These are phyloP conservation scores for Ctenosaura bakeri DNA, from an alignment of 2,797 vertebrate species.

Conservation along the genomic window DNA sequence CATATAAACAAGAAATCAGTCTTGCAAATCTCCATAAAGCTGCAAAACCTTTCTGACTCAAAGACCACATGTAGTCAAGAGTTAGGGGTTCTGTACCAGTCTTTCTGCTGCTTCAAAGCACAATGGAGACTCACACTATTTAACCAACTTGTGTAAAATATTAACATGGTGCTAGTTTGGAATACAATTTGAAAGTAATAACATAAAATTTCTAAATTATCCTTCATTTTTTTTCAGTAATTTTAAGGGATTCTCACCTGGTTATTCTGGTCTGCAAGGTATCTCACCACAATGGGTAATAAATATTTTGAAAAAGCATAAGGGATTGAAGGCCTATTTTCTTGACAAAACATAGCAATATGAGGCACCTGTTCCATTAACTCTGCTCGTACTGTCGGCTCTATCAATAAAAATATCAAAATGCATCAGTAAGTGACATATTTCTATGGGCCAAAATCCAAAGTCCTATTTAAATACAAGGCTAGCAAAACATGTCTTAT, in stretches of 20 bases:
- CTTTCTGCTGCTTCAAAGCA: background rate
- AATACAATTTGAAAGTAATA: background rate
- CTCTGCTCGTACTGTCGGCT: conserved; percentile 90
- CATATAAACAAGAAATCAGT: background rate
- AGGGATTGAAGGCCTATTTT: conserved; percentile 89
- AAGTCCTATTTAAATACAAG: background rate
- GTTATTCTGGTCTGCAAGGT: conserved; percentile 91
- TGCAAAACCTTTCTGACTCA: background rate
- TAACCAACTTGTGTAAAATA: background rate
- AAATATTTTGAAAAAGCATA: conserved; percentile 90
- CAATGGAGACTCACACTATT: background rate
- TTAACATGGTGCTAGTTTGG: background rate
- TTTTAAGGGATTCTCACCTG: conserved; percentile 79
- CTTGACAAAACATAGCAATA: conserved; percentile 91
- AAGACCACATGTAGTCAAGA: background rate
- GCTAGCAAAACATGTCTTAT: background rate
- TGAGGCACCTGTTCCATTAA: conserved; percentile 93
- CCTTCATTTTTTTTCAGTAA: background rate
- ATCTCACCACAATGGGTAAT: conserved; percentile 88
- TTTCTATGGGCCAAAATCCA: background rate
- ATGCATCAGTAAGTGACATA: conserved; percentile 12
- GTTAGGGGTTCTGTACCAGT: background rate
- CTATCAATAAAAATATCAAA: conserved; percentile 71
- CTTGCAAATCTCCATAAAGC: background rate
- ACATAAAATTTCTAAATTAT: background rate